Conservation (phyloP, 1,140 invertebrate species). For the Pogonognathellus flavescens region DNA sequence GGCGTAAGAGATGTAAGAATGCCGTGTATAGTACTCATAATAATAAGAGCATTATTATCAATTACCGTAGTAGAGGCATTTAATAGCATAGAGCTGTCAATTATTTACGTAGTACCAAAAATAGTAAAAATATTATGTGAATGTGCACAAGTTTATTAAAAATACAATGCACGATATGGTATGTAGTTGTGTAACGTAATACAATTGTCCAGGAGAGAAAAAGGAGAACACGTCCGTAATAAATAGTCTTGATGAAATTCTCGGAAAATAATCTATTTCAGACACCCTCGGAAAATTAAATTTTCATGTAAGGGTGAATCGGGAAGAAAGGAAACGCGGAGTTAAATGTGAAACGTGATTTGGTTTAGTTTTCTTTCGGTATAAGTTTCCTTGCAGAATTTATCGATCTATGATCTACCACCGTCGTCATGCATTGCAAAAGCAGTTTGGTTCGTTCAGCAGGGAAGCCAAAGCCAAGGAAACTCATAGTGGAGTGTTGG, state of each 20-base stretch:
- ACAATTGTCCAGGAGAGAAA: too few relatives aligned
- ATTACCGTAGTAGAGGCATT: too few relatives aligned
- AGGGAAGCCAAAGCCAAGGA: slow-evolving; percentile 33
- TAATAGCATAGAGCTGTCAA: too few relatives aligned
- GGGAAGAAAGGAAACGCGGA: background rate
- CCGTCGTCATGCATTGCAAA: slow-evolving; percentile 33
- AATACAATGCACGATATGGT: too few relatives aligned
- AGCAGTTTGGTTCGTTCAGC: slow-evolving; percentile 33
- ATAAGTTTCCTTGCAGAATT: slow-evolving; percentile 32
- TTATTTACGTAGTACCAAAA: too few relatives aligned
- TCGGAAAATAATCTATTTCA: background rate
- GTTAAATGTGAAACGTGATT: slow-evolving; percentile 45
- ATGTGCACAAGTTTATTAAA: too few relatives aligned
- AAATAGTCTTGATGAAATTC: background rate
- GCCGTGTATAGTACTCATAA: too few relatives aligned
- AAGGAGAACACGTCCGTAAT: too few relatives aligned
- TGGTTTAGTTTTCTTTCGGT: slow-evolving; percentile 11
- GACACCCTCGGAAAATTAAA: slow-evolving; percentile 9
- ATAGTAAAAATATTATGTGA: too few relatives aligned
- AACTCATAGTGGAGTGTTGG: slow-evolving; percentile 26
- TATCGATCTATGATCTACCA: slow-evolving; percentile 46
- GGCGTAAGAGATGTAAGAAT: too few relatives aligned
- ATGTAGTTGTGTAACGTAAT: too few relatives aligned
- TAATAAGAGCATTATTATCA: too few relatives aligned
- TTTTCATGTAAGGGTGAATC: background rate